A percentile compares a stretch with the other conserved stretches of the same genome.
phyloP scores from a whole-genome alignment of 2,888 invertebrate genomes.

The Dendrolimus houi region DNA sequence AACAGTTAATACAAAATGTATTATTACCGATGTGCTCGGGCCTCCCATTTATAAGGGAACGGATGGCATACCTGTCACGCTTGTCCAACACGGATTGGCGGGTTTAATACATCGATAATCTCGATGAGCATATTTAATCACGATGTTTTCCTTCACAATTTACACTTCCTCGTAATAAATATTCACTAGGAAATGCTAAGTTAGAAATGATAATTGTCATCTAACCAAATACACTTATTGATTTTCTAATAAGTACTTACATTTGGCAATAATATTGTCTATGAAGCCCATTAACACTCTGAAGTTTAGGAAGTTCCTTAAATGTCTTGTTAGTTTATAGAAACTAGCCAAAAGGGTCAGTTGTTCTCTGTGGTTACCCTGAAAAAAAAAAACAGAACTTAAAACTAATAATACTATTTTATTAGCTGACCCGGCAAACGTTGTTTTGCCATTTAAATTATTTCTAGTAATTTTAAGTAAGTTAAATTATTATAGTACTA shows the following conservation, averaged over 20 bases:
- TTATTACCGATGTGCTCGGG: not conserved
- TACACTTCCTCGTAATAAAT: too few species aligned
- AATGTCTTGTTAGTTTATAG: slow-evolving; percentile 89
- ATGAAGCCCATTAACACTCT: slow-evolving; percentile 94
- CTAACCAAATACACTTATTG: too few species aligned
- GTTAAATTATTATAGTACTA: too few species aligned
- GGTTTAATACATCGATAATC: too few species aligned
- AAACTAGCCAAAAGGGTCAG: slow-evolving; percentile 92
- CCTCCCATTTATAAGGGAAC: not conserved
- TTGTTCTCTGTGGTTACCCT: slow-evolving; percentile 91
- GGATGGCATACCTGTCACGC: not conserved
- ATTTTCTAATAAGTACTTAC: slow-evolving; percentile 59
- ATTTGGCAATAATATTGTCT: slow-evolving; percentile 98
- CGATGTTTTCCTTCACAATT: too few species aligned
- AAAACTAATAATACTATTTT: too few species aligned
- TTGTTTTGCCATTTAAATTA: too few species aligned
- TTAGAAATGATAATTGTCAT: too few species aligned
- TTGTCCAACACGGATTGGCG: not conserved
- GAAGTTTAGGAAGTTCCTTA: slow-evolving; percentile 92
- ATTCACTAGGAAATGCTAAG: too few species aligned
- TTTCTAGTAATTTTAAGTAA: too few species aligned
- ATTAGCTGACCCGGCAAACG: too few species aligned
- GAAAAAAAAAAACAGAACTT: slow-evolving; percentile 26
- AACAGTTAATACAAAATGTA: slow-evolving; percentile 1
- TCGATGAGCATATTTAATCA: too few species aligned